Percentiles rank a stretch among this genome's conserved stretches.
phyloP scores from a whole-genome alignment of 2,113 vertebrate genomes.

The Anguilla rostrata region DNA sequence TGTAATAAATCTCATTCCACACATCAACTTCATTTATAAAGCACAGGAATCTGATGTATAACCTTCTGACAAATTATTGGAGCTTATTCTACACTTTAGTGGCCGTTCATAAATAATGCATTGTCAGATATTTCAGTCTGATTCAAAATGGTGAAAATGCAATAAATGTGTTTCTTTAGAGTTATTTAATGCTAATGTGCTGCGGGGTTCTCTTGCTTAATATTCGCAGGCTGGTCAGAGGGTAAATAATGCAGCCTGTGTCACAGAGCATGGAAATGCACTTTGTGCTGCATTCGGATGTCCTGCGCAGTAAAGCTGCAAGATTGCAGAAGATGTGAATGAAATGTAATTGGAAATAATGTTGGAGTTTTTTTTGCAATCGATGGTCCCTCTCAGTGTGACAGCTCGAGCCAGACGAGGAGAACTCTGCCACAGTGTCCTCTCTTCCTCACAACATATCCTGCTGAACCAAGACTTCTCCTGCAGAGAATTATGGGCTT shows the following conservation, averaged over 20 bases:
- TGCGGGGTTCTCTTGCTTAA: not conserved
- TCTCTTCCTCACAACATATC: too few relatives aligned
- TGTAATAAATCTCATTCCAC: not conserved
- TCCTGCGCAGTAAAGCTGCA: not conserved
- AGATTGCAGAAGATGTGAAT: not conserved
- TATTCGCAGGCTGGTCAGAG: not conserved
- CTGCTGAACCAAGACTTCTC: too few relatives aligned
- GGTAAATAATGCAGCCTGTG: not conserved
- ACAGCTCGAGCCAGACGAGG: too few relatives aligned
- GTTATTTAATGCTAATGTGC: not conserved
- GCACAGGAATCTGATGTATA: not conserved
- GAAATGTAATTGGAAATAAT: not conserved
- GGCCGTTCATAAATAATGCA: not conserved
- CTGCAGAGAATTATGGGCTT: too few relatives aligned
- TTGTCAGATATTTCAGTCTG: not conserved
- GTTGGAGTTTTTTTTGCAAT: not conserved
- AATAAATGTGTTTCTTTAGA: not conserved
- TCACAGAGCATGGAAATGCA: not conserved
- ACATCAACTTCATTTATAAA: not conserved
- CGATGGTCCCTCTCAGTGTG: not conserved
- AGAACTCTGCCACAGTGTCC: too few relatives aligned
- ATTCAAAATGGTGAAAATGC: not conserved
- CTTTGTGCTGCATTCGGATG: not conserved
- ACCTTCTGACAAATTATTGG: not conserved
- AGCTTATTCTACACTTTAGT: not conserved